Conservation (phyloP, 2,113 vertebrate genomes). For the Thymallus thymallus region DNA sequence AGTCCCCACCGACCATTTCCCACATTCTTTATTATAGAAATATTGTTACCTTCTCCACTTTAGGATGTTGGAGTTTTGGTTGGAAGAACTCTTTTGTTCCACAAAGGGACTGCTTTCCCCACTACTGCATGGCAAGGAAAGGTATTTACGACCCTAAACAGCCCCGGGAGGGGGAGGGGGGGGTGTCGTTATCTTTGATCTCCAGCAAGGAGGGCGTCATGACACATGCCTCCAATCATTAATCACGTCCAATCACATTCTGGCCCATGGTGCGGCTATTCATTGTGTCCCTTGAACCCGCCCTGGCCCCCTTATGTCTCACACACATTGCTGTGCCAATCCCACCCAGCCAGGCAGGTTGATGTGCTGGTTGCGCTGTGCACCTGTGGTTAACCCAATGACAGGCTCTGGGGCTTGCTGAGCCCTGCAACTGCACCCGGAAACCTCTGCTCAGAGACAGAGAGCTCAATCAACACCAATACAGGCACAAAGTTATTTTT, state of each 20-base stretch:
- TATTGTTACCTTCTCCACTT: too few species aligned
- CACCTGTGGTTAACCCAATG: conserved; percentile 24
- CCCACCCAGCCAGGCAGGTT: too few species aligned
- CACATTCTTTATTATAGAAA: too few species aligned
- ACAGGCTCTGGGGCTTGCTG: conserved; percentile 14
- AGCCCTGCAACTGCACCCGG: conserved; percentile 23
- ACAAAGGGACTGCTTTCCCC: too few species aligned
- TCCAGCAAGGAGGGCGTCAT: too few species aligned
- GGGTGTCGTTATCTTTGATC: too few species aligned
- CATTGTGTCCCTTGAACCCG: conserved; percentile 9
- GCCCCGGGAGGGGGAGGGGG: too few species aligned
- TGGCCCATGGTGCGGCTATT: conserved; percentile 25
- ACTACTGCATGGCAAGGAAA: too few species aligned
- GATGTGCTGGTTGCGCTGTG: background rate
- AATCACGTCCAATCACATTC: conserved; percentile 15
- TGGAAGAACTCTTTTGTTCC: too few species aligned
- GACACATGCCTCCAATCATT: conserved; percentile 9
- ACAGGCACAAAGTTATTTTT: background rate
- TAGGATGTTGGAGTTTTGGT: too few species aligned
- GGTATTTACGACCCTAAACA: too few species aligned
- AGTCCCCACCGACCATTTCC: too few species aligned
- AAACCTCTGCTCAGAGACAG: conserved; percentile 1
- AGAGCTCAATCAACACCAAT: conserved; percentile 16
- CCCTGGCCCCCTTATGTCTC: background rate
- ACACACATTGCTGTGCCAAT: background rate